Percentiles rank a stretch among this genome's conserved stretches.
phyloP scores from a whole-genome alignment of 1,140 invertebrate genomes.

The Drosophila lini region DNA sequence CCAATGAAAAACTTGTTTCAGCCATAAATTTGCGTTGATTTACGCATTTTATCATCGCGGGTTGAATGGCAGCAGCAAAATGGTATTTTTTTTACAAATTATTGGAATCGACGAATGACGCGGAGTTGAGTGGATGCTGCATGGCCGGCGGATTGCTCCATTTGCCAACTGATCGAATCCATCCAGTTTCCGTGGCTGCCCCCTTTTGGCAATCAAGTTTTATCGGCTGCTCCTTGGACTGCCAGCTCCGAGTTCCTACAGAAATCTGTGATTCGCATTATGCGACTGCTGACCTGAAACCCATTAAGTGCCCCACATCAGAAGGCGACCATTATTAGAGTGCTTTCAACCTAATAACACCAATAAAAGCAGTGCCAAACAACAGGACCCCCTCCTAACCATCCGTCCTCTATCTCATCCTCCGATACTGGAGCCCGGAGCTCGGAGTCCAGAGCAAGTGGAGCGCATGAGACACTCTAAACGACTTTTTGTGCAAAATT shows the following conservation, averaged over 20 bases:
- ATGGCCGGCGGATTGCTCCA: constrained; percentile 33
- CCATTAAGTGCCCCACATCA: constrained; percentile 72
- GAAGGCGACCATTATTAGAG: constrained; percentile 66
- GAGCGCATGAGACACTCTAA: constrained; percentile 60
- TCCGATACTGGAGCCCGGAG: constrained; percentile 3
- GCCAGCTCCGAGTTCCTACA: constrained; percentile 9
- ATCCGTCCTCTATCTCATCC: constrained; percentile 1
- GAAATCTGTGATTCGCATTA: constrained; percentile 79
- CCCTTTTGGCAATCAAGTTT: constrained; percentile 46
- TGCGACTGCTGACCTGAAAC: constrained; percentile 76
- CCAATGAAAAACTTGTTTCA: constrained; percentile 62
- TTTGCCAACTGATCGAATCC: constrained; percentile 30
- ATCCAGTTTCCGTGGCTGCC: background rate
- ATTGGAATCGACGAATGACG: constrained; percentile 29
- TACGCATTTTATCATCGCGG: constrained; percentile 54
- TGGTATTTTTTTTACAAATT: constrained; percentile 48
- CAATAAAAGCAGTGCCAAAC: constrained; percentile 75
- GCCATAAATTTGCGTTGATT: constrained; percentile 62
- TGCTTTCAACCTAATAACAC: constrained; percentile 82
- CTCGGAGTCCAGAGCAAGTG: constrained; percentile 14
- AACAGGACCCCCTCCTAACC: constrained; percentile 35
- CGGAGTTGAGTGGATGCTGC: constrained; percentile 8
- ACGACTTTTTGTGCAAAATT: constrained; percentile 72
- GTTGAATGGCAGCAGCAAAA: constrained; percentile 63
- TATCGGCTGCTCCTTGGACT: constrained; percentile 40